Conservation (phyloP, 2,113 vertebrate species). For the Platichthys flesus region DNA sequence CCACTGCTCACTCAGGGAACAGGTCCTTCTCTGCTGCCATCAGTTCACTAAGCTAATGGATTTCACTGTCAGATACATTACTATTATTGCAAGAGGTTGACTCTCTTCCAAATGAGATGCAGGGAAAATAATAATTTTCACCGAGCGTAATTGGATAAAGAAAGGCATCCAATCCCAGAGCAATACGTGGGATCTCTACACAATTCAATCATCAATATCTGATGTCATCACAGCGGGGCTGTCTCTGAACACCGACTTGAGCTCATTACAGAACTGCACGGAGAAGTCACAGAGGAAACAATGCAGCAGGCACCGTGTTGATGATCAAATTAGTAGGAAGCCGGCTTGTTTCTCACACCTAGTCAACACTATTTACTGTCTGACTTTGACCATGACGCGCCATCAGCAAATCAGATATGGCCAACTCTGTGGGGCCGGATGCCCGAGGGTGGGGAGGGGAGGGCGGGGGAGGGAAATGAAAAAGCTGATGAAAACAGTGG, state of each 20-base stretch:
- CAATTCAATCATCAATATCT: constrained; percentile 54
- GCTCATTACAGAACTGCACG: constrained; percentile 25
- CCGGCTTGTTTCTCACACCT: constrained; percentile 34
- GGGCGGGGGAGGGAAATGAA: background rate
- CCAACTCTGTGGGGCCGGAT: constrained; percentile 9
- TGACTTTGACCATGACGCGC: constrained; percentile 24
- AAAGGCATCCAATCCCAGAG: constrained; percentile 19
- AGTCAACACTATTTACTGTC: constrained; percentile 23
- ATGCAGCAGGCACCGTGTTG: background rate
- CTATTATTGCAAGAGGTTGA: constrained; percentile 51
- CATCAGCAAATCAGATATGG: constrained; percentile 19
- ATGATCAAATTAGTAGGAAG: constrained; percentile 46
- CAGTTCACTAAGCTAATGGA: constrained; percentile 66
- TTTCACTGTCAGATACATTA: constrained; percentile 42
- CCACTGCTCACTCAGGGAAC: constrained; percentile 18
- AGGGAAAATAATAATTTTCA: constrained; percentile 51
- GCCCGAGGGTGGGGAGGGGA: background rate
- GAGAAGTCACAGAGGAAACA: constrained; percentile 14
- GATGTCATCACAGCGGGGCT: constrained; percentile 25
- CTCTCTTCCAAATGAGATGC: constrained; percentile 49
- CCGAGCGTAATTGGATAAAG: constrained; percentile 40
- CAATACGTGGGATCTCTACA: constrained; percentile 19
- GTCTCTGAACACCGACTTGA: background rate
- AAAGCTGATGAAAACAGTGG: constrained; percentile 19
- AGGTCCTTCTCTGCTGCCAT: constrained; percentile 3